A percentile compares a stretch with the other conserved stretches of the same genome.
Conservation (phyloP, 2,797 vertebrate genomes). For the Enteromius viviparus region DNA sequence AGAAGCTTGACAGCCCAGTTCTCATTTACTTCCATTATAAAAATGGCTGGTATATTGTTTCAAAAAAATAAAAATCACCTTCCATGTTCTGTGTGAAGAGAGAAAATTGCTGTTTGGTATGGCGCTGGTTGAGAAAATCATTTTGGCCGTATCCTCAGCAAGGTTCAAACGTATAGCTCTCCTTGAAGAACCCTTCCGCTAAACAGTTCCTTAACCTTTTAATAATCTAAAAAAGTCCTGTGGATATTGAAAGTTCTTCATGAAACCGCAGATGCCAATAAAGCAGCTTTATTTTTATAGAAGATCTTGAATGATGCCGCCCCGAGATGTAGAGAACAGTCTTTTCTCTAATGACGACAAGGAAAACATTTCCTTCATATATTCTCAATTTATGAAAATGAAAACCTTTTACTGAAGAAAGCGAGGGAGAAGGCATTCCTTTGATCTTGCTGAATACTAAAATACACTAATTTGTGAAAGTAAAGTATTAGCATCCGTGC, state of each 20-base stretch:
- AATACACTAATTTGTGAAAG: conserved; percentile 54
- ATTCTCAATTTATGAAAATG: conserved; percentile 63
- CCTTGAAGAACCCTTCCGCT: background rate
- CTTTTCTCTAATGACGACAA: conserved; percentile 56
- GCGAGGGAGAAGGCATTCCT: conserved; percentile 48
- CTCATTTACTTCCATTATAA: background rate
- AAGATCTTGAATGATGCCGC: conserved; percentile 59
- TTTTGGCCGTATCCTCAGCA: conserved; percentile 34
- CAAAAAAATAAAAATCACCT: background rate
- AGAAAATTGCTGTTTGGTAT: background rate
- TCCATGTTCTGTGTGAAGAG: background rate
- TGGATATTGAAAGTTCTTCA: background rate
- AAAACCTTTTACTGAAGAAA: conserved; percentile 58
- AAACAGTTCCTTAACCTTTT: background rate
- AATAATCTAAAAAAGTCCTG: background rate
- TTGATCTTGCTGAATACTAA: conserved; percentile 70
- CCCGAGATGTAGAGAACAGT: conserved; percentile 58
- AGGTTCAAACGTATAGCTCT: conserved; percentile 9
- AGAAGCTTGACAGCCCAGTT: background rate
- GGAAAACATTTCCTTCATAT: conserved; percentile 54
- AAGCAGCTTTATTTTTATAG: background rate
- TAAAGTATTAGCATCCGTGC: conserved; percentile 55
- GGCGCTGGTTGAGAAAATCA: conserved; percentile 6
- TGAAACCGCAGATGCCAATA: background rate
- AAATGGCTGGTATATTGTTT: background rate